Percentiles rank a stretch among this genome's conserved stretches.
Evolutionary conservation across 1,140 invertebrate genomes (phyloP).

Genomic region (Drosophila nigrodunni): DNA sequence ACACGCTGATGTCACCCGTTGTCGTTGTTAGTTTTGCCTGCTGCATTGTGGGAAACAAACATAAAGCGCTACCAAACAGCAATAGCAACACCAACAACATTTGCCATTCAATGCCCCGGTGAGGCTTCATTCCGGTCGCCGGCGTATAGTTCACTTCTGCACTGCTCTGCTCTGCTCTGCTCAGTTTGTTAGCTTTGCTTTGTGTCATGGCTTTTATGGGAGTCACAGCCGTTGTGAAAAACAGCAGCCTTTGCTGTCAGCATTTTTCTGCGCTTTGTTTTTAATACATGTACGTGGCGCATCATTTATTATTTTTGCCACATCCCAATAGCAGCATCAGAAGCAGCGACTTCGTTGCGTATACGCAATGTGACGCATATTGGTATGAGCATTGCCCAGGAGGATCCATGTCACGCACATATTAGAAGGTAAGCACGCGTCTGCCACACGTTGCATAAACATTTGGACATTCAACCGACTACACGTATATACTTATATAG

Average conservation of each 20-base stretch:
- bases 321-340: conserved; percentile 18
- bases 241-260: conserved; percentile 63
- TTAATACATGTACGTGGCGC: conserved; percentile 80
- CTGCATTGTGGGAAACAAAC: conserved; percentile 48
- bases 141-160: conserved; percentile 10
- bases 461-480: conserved; percentile 59
- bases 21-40: conserved; percentile 56
- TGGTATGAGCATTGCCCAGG: conserved; percentile 44
- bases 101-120: conserved; percentile 42
- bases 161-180: too few species aligned
- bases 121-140: conserved; percentile 66
- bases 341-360: conserved; percentile 56
- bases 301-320: conserved; percentile 78
- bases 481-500: not conserved
- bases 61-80: conserved; percentile 44
- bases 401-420: conserved; percentile 74
- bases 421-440: conserved; percentile 78
- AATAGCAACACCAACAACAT: conserved; percentile 16
- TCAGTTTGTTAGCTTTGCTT: conserved; percentile 77
- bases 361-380: conserved; percentile 63
- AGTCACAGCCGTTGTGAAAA: conserved; percentile 23
- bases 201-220: conserved; percentile 56
- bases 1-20: conserved; percentile 37
- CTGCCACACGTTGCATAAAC: conserved; percentile 73
- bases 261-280: conserved; percentile 78